These are phyloP conservation scores for Hippoglossus stenolepis DNA, from an alignment of 2,113 vertebrate species.

Conservation along the genomic window DNA sequence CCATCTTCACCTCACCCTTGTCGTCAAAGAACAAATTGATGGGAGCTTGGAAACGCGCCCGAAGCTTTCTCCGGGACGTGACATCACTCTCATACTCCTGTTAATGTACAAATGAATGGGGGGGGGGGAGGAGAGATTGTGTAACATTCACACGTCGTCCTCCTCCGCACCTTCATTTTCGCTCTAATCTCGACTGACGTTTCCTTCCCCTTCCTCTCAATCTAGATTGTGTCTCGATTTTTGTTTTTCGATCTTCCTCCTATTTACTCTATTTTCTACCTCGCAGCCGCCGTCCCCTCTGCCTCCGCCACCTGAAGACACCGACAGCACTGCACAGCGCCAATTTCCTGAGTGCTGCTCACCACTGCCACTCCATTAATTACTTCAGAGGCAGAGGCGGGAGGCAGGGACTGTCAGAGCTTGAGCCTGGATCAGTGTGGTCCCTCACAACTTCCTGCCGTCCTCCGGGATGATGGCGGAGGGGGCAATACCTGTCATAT, in stretches of 20 bases:
- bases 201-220: neutral
- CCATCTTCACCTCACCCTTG: slow-evolving; percentile 13
- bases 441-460: slow-evolving; percentile 40
- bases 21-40: slow-evolving; percentile 34
- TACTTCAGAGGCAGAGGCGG: slow-evolving; percentile 62
- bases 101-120: slow-evolving; percentile 17
- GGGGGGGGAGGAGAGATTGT: slow-evolving; percentile 18
- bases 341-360: slow-evolving; percentile 74
- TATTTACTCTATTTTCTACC: neutral
- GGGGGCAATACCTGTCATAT: slow-evolving; percentile 53
- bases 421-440: slow-evolving; percentile 53
- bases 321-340: slow-evolving; percentile 54
- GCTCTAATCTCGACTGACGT: slow-evolving; percentile 35
- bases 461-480: slow-evolving; percentile 23
- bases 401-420: slow-evolving; percentile 60
- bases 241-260: neutral
- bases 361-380: slow-evolving; percentile 69
- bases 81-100: slow-evolving; percentile 28
- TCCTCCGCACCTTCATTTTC: slow-evolving; percentile 12
- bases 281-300: slow-evolving; percentile 14
- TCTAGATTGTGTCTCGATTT: slow-evolving; percentile 17
- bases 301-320: slow-evolving; percentile 47
- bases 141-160: slow-evolving; percentile 52
- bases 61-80: slow-evolving; percentile 5
- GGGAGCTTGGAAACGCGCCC: neutral